phyloP scores from a whole-genome alignment of 2,888 invertebrate species.

The Melipona bicolor region DNA sequence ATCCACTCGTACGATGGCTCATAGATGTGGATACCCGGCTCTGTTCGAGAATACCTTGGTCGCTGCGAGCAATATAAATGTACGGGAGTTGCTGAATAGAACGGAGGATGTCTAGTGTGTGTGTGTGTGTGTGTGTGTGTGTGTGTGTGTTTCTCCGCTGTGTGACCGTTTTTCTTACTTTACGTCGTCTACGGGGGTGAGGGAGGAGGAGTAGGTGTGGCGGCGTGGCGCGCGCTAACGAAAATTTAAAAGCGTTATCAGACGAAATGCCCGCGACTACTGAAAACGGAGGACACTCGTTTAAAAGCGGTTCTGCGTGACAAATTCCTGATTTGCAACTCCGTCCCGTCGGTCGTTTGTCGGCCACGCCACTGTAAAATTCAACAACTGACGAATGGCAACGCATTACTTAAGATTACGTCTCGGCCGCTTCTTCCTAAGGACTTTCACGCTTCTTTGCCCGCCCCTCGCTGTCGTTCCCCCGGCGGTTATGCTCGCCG shows the following conservation, averaged over 20 bases:
- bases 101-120: constrained; percentile 47
- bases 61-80: constrained; percentile 53
- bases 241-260: constrained; percentile 72
- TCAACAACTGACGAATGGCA: constrained; percentile 68
- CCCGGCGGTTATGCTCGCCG: no score
- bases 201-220: constrained; percentile 15
- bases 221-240: constrained; percentile 53
- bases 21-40: background rate
- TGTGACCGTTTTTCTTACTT: constrained; percentile 71
- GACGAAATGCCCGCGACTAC: constrained; percentile 47
- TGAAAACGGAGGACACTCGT: constrained; percentile 32
- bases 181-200: constrained; percentile 60
- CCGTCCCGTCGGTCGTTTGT: constrained; percentile 60
- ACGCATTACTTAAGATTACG: constrained; percentile 69
- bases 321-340: constrained; percentile 71
- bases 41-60: constrained; percentile 21
- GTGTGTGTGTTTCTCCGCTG: constrained; percentile 43
- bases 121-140: constrained; percentile 12
- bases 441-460: background rate
- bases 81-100: constrained; percentile 54
- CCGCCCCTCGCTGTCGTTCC: background rate
- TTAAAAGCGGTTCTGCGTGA: constrained; percentile 49
- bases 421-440: constrained; percentile 23
- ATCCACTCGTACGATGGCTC: constrained; percentile 10
- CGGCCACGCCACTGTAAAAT: constrained; percentile 43